Evolutionary conservation across 2,113 vertebrate genomes (phyloP), one percentile per base, ranked within the genome.

Genomic region (Heloderma charlesbogerti): DNA sequence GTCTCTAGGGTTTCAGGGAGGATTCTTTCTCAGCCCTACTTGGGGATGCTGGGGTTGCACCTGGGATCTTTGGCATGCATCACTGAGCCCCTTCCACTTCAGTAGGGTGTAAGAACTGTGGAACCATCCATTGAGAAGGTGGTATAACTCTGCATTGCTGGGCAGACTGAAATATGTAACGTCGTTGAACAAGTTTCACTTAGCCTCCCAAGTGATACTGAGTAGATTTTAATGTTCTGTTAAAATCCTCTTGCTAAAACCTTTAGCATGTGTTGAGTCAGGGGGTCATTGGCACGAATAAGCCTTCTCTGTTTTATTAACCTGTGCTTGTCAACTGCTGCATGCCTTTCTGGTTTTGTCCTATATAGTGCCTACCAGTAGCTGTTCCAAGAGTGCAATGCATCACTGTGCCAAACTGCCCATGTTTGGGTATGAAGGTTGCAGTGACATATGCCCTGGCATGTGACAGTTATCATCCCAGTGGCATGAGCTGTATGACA

Each of bases 351-450:
- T 34, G 29, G 1, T 3, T 20, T 81, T 31, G 15, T 67, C 29
- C 4, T 18, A 22, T 0, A n/a, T 6, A 88, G 40, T 90, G 78
- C 71, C 91, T 0, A 79, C 43, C 48, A 90, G 71, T 0, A 2
- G 78, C 89, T 20, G 0, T 90, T 94, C 51, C 87, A 66, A 74
- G 88, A 88, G 87, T 79, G 37, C 75, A 88, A 80, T 51, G 45
- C 91, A 40, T 0, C 0, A 0, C 79, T 81, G 88, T 92, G 94
- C 60, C 89, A 83, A 0, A 89, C 86, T 94, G 93, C 94, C 96
- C 95, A 91, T 95, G 93, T 96, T 96, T 94, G 95, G 96, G 13
- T 90, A 90, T 84, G 88, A 89, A 83, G 89, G 85, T 90, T 85
- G 89, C 88, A 74, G 88, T 85, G 89, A 91, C 92, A 25, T 88